Base-by-base conservation (phyloP, 2,888 invertebrate genomes). In the Blomia tropicalis region DNA sequence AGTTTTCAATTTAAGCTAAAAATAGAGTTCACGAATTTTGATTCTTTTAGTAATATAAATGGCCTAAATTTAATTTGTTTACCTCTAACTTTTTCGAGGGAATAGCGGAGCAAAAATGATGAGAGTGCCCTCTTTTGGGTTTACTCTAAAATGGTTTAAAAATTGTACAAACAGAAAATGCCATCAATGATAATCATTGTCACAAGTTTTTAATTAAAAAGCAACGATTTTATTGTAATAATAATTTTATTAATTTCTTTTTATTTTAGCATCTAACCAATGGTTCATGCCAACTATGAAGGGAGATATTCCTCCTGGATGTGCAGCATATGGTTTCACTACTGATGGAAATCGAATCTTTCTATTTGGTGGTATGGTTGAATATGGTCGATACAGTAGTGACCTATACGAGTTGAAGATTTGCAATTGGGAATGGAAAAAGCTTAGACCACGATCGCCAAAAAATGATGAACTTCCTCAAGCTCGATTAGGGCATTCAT, bases 291-390 rank as follows among this genome's bases (percentile, higher is more conserved):
- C 98, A 17, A 85, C 88, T 59, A 87, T 93, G 66, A 89, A 93
- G 72, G 98, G 98, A 62, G 96, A 98, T 73, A 86, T 93, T 58
- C 96, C 96, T 25, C 92, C 92, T 70, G 96, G 96, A 72, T 95
- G 95, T 78, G 98, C 98, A 51, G 98, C 98, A 2, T 98, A 93
- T 77, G 98, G 98, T 31, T 93, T 98, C 77, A 90, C 95, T 43
- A 91, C 92, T 64, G 93, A 96, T 76, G 92, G 91, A 17, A 93
- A 92, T 11, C 81, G 93, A 59, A 84, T 98, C 66, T 81, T 95
- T 68, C 90, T 95, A 62, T 98, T 98, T 78, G 98, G 98, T 71
- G 98, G 98, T 66, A 98, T 99, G 98, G 87, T 96, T 65, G 98
- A 98, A 76, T 98, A 95, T 80, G 96, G 96, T 69, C 93, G 95